Percentiles rank a stretch among this genome's conserved stretches.
phyloP scores from a whole-genome alignment of 64 coral and sea anemone genomes.

The Porites australiensis region DNA sequence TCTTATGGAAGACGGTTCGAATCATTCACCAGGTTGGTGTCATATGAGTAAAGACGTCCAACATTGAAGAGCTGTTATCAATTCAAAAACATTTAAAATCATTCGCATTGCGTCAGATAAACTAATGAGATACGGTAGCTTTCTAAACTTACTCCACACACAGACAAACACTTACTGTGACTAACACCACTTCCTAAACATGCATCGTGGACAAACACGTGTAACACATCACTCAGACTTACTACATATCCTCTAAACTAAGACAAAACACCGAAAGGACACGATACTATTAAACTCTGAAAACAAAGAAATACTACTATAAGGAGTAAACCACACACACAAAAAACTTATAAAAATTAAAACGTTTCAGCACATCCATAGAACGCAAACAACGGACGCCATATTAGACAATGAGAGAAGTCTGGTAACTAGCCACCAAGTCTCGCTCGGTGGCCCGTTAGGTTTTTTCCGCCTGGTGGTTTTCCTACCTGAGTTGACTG shows the following conservation, averaged over 20 bases:
- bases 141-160: neutral
- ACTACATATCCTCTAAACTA: no score
- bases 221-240: no score
- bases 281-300: no score
- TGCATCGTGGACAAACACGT: no score
- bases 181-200: neutral
- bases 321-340: neutral
- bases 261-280: no score
- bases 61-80: constrained; percentile 38
- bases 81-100: neutral
- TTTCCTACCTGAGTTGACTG: neutral
- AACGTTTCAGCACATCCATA: neutral
- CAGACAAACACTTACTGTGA: neutral
- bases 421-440: constrained; percentile 17
- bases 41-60: constrained; percentile 82
- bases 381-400: neutral
- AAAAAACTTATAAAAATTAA: neutral
- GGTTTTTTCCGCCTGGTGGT: constrained; percentile 17
- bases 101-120: constrained; percentile 37
- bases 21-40: constrained; percentile 46
- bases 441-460: neutral
- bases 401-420: constrained; percentile 14
- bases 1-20: neutral
- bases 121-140: neutral
- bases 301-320: neutral